A percentile compares a stretch with the other conserved stretches of the same genome.
Conservation (phyloP, 53 echinoderm and acorn worm genomes). For the Zoroaster sp. region DNA sequence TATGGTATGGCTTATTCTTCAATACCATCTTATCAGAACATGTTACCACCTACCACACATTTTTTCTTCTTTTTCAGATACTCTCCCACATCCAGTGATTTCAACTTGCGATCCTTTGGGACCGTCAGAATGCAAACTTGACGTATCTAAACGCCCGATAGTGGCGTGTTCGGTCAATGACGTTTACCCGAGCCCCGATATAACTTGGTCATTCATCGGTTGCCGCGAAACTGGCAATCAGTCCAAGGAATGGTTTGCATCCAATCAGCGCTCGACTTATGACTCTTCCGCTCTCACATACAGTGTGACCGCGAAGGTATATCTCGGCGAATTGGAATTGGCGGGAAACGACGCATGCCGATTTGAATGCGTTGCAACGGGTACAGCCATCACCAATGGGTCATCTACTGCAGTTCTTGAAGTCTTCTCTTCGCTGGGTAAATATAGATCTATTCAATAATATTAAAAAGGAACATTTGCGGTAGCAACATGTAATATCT, state of each 20-base stretch:
- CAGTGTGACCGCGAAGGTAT: background rate
- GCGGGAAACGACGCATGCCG: background rate
- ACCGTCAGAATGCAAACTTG: background rate
- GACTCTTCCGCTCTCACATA: background rate
- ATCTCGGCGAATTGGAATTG: constrained; percentile 13
- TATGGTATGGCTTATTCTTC: too few species aligned
- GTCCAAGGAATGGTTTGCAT: constrained; percentile 5
- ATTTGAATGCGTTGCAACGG: background rate
- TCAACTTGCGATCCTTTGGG: background rate
- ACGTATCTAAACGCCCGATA: background rate
- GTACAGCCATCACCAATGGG: background rate
- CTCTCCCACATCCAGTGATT: background rate
- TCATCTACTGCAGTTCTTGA: background rate
- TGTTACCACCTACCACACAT: too few species aligned
- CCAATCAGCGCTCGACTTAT: constrained; percentile 2
- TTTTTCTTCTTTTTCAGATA: background rate
- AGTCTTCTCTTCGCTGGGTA: background rate
- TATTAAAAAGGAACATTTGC: too few species aligned
- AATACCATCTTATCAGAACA: too few species aligned
- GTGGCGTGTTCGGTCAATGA: constrained; percentile 10
- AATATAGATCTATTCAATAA: background rate
- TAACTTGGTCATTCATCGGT: constrained; percentile 18
- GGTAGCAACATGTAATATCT: too few species aligned
- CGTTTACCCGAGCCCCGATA: background rate
- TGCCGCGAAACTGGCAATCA: background rate